A percentile compares a stretch with the other conserved stretches of the same genome.
Evolutionary conservation across 2,797 vertebrate species (phyloP).

Genomic region (Coendou prehensilis): DNA sequence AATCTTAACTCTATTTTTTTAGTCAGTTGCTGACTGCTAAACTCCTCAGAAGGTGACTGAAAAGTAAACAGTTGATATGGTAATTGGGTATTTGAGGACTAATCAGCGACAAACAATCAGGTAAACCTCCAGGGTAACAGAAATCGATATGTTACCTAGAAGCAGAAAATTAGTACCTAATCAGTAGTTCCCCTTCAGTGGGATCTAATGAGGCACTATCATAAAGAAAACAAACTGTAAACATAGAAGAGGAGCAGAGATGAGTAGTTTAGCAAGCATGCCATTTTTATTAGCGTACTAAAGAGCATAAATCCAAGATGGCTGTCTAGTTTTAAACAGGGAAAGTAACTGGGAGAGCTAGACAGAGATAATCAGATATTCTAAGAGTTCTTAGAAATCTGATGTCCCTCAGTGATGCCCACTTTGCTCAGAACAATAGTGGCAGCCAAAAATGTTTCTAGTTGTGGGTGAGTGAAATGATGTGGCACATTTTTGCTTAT

Average conservation of each 20-base stretch:
- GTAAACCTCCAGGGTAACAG: neutral
- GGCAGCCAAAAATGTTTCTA: neutral
- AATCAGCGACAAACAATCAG: neutral
- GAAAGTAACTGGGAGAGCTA: neutral
- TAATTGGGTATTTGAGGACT: constrained; percentile 49
- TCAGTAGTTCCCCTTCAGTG: constrained; percentile 34
- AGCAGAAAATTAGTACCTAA: constrained; percentile 66
- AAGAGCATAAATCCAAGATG: neutral
- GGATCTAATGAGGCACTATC: neutral
- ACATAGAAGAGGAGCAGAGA: neutral
- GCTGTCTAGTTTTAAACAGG: constrained; percentile 11
- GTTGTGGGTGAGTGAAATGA: constrained; percentile 18
- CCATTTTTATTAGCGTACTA: neutral
- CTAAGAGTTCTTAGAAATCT: neutral
- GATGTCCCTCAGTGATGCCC: neutral
- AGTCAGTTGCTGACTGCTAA: constrained; percentile 24
- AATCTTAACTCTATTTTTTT: constrained; percentile 60
- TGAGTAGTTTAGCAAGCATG: neutral
- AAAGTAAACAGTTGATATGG: constrained; percentile 61
- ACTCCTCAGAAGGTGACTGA: constrained; percentile 60
- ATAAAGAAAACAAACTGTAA: neutral
- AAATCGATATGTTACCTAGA: neutral
- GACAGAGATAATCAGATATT: neutral
- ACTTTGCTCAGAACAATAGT: neutral
- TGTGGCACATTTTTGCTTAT: constrained; percentile 19